Percentiles rank a stretch among this genome's conserved stretches.
These are phyloP conservation scores for Ginglymostoma cirratum DNA, from an alignment of 2,113 vertebrate species.

Conservation along the genomic window DNA sequence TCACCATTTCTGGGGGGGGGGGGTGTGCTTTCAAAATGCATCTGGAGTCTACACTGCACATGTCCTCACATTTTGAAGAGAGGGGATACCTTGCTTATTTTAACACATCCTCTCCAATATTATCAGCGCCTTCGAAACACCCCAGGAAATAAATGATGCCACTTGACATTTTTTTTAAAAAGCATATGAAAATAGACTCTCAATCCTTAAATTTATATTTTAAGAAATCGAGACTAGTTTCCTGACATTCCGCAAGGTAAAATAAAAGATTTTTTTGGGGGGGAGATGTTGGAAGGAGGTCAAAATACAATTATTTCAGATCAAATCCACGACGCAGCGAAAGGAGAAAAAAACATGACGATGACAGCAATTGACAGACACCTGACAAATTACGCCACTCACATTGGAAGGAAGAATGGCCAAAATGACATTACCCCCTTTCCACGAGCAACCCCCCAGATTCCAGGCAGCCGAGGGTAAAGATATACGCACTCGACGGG, in stretches of 20 bases:
- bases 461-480: neutral
- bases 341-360: constrained; percentile 40
- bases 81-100: neutral
- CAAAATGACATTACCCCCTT: neutral
- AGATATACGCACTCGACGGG: constrained; percentile 38
- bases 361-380: constrained; percentile 50
- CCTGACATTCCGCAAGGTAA: neutral
- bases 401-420: constrained; percentile 33
- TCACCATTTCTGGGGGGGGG: neutral
- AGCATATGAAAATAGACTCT: neutral
- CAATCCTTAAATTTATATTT: neutral
- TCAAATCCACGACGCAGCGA: constrained; percentile 28
- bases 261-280: neutral
- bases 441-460: too few relatives aligned
- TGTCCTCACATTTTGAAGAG: neutral
- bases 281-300: neutral
- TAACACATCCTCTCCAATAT: neutral
- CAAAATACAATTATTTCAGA: neutral
- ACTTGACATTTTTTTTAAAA: neutral
- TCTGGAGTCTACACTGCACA: neutral
- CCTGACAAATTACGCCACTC: constrained; percentile 51
- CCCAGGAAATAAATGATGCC: neutral
- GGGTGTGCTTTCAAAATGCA: neutral
- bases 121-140: neutral
- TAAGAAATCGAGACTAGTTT: neutral